phyloP scores from a whole-genome alignment of 1,140 invertebrate genomes.

The Teleogryllus occipitalis region DNA sequence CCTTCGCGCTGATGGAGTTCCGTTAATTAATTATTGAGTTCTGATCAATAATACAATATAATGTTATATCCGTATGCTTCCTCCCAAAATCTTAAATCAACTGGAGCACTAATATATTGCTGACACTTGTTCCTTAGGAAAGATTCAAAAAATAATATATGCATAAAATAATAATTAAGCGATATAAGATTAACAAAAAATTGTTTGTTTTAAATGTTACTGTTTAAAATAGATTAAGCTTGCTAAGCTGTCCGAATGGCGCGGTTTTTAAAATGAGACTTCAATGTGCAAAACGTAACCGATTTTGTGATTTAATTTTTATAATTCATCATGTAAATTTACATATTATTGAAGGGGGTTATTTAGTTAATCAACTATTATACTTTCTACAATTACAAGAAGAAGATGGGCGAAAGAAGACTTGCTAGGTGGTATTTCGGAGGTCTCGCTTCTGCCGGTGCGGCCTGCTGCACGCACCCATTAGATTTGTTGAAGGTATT shows the following conservation, averaged over 20 bases:
- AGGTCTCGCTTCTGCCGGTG: slow-evolving; percentile 16
- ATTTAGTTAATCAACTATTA: neutral
- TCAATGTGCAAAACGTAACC: too few relatives aligned
- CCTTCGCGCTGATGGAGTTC: neutral
- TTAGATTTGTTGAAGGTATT: slow-evolving; percentile 20
- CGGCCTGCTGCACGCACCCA: slow-evolving; percentile 19
- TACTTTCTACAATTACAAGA: neutral
- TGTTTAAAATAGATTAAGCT: neutral
- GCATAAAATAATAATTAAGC: neutral
- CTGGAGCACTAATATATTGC: neutral
- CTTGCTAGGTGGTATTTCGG: slow-evolving; percentile 21
- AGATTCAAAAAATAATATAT: neutral
- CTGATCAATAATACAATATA: neutral
- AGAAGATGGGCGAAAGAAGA: neutral
- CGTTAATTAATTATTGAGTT: neutral
- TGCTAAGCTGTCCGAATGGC: neutral
- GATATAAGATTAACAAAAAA: too few relatives aligned
- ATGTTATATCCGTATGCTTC: too few relatives aligned
- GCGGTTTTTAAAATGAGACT: neutral
- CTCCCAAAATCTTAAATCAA: too few relatives aligned
- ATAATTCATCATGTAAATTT: neutral
- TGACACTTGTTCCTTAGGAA: neutral
- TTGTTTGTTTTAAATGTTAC: neutral
- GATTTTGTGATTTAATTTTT: too few relatives aligned
- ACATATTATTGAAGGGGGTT: neutral